Evolutionary conservation across 2,113 vertebrate genomes (phyloP), one percentile per base, ranked within the genome.

Genomic region (Eonycteris spelaea): DNA sequence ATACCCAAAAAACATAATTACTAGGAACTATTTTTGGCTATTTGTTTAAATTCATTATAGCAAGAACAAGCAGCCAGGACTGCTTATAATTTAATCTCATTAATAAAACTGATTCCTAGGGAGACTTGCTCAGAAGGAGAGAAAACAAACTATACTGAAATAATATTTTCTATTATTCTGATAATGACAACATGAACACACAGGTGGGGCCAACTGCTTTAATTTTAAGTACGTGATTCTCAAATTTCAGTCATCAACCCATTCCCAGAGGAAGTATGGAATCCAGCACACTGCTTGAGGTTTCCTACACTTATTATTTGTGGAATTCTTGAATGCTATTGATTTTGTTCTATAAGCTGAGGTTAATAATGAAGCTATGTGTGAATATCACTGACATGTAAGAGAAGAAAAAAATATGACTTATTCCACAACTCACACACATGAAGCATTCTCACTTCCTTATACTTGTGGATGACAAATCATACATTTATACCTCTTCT

Each of bases 31-130:
- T 96, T 97, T 97, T 92, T 91, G 57, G 83, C 68, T 96, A 94
- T 90, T 97, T 96, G 89, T 91, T 97, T 97, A 97, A 98, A 96
- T 96, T 97, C 51, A 92, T 95, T 97, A 79, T 63, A 87, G 24
- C 65, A 92, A 92, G 86, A 90, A 97, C 75, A 96, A 94, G 83
- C 73, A 98, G 91, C 26, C 15, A 71, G 61, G 57, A 78, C 24
- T 95, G 48, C 86, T 74, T 75, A 14, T 90, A 97, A 97, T 97
- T 96, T 95, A 40, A 61, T 80, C 86, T 97, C 84, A 97, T 95
- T 97, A 97, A 96, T 92, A 97, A 97, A 95, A 93, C 63, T 40
- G 74, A 92, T 95, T 96, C 65, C 90, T 95, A 84, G 80, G 87
- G 90, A 96, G n/a, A 79, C 16, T 77, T 70, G 6, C 67, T 94